Conservation (phyloP, 1,140 invertebrate species). For the Zaprionus camerounensis region DNA sequence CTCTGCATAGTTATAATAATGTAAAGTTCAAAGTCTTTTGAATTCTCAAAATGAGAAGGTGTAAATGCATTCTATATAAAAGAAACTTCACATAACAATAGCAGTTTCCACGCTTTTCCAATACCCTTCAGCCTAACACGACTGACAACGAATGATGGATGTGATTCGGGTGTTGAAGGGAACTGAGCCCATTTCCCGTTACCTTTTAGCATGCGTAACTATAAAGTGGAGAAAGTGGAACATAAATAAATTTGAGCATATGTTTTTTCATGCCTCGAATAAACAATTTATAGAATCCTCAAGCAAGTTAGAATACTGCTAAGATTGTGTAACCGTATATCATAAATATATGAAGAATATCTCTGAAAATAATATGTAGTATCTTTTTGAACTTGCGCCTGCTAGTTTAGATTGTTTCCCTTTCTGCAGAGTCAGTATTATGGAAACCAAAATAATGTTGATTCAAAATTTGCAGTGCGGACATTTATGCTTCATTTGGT, state of each 20-base stretch:
- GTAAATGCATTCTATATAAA: background rate
- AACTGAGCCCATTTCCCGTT: constrained; percentile 32
- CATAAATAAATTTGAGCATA: constrained; percentile 15
- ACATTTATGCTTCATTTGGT: constrained; percentile 69
- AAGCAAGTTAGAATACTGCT: background rate
- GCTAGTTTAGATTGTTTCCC: background rate
- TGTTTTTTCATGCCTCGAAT: background rate
- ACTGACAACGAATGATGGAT: constrained; percentile 66
- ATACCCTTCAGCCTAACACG: constrained; percentile 1
- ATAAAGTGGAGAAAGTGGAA: constrained; percentile 30
- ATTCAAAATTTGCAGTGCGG: constrained; percentile 57
- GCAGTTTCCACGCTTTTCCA: background rate
- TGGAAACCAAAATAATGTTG: constrained; percentile 14
- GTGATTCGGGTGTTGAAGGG: constrained; percentile 30
- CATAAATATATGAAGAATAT: background rate
- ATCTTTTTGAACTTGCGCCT: background rate
- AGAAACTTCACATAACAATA: background rate
- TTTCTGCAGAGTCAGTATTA: background rate
- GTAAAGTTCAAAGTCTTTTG: background rate
- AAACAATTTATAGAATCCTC: background rate
- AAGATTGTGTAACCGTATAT: too few relatives aligned
- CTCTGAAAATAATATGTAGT: background rate
- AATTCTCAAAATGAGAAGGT: background rate
- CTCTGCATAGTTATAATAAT: too few relatives aligned
- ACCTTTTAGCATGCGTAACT: constrained; percentile 24